phyloP scores from a whole-genome alignment of 2,888 invertebrate genomes.

The Orthosia gothica region DNA sequence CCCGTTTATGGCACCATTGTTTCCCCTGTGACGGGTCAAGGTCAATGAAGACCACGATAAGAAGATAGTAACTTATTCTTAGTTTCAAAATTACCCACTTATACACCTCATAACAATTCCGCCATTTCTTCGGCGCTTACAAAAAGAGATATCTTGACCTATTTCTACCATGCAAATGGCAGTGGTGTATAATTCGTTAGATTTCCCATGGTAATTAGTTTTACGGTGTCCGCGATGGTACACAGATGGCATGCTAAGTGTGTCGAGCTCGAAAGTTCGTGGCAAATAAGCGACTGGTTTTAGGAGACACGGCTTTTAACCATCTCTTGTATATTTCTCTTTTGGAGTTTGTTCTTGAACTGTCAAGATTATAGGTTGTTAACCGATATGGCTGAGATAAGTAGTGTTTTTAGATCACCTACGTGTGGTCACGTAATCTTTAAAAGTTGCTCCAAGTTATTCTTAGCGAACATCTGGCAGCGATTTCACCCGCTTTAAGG shows the following conservation, averaged over 20 bases:
- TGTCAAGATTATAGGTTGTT: constrained; percentile 15
- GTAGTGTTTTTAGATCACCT: neutral
- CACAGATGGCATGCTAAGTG: constrained; percentile 59
- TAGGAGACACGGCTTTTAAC: constrained; percentile 31
- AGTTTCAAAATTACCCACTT: neutral
- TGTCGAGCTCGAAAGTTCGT: constrained; percentile 56
- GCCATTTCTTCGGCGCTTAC: constrained; percentile 17
- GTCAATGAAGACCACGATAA: no score
- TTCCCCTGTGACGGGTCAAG: no score
- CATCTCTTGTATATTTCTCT: constrained; percentile 27
- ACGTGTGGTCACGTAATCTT: constrained; percentile 11
- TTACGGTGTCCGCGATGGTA: constrained; percentile 57
- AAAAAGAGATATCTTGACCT: constrained; percentile 47
- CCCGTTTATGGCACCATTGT: no score
- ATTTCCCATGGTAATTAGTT: constrained; percentile 60
- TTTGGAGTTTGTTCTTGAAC: neutral
- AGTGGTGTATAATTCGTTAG: constrained; percentile 61
- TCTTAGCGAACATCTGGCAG: neutral
- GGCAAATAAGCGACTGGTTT: constrained; percentile 47
- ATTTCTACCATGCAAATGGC: constrained; percentile 36
- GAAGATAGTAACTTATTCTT: neutral
- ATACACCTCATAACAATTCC: constrained; percentile 11
- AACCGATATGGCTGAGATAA: neutral
- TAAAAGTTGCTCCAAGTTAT: neutral
- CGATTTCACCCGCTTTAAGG: no score